Conservation (phyloP, 2,113 vertebrate species). For the Thomomys bottae region DNA sequence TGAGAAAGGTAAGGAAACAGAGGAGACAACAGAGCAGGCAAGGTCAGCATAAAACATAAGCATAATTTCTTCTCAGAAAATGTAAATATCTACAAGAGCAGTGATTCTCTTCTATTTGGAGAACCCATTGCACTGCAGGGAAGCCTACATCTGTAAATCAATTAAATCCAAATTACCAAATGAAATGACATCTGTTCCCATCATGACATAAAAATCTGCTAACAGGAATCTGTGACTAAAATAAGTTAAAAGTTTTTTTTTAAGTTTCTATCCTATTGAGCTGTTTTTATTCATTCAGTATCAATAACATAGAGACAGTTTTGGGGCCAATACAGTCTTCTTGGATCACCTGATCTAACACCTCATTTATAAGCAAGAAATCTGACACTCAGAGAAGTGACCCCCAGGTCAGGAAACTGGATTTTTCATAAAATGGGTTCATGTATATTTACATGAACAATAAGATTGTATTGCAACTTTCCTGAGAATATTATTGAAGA, state of each 20-base stretch:
- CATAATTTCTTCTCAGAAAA: slow-evolving; percentile 27
- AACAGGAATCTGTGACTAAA: slow-evolving; percentile 40
- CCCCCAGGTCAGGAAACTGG: not conserved
- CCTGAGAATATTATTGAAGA: slow-evolving; percentile 47
- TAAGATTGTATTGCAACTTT: slow-evolving; percentile 59
- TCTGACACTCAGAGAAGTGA: slow-evolving; percentile 3
- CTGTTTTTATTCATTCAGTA: slow-evolving; percentile 42
- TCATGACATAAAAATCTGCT: slow-evolving; percentile 49
- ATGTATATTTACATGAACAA: slow-evolving; percentile 43
- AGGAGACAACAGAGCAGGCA: not conserved
- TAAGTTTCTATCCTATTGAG: slow-evolving; percentile 18
- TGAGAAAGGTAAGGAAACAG: not conserved
- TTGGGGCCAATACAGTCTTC: not conserved
- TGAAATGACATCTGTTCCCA: slow-evolving; percentile 65
- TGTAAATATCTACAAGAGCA: slow-evolving; percentile 1
- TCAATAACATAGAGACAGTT: slow-evolving; percentile 23
- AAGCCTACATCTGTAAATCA: slow-evolving; percentile 49
- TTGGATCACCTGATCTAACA: slow-evolving; percentile 9
- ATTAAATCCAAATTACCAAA: slow-evolving; percentile 73
- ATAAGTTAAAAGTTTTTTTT: slow-evolving; percentile 43
- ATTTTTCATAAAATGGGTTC: slow-evolving; percentile 1
- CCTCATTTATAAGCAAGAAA: slow-evolving; percentile 37
- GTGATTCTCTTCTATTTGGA: slow-evolving; percentile 6
- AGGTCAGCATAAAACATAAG: not conserved
- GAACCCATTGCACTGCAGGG: slow-evolving; percentile 18